phyloP scores from a whole-genome alignment of 2,797 vertebrate species.

The Melopsittacus undulatus region DNA sequence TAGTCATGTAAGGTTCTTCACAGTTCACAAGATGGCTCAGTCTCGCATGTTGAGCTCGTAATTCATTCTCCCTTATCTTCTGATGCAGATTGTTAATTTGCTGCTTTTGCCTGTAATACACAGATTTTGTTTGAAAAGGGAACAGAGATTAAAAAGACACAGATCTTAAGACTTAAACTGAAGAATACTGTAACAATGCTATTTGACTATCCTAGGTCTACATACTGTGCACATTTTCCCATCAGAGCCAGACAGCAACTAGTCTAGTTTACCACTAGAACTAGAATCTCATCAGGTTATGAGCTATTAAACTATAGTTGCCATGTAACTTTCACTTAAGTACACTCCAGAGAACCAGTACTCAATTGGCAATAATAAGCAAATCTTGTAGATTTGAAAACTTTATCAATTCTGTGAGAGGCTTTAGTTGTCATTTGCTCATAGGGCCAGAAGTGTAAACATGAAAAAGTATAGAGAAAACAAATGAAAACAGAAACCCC shows the following conservation, averaged over 20 bases:
- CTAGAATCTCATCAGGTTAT: background rate
- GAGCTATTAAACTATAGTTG: background rate
- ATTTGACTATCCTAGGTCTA: background rate
- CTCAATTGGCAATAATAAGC: background rate
- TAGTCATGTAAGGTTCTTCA: conserved; percentile 79
- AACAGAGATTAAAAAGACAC: background rate
- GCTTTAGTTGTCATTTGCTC: background rate
- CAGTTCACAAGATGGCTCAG: conserved; percentile 83
- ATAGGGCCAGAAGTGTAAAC: background rate
- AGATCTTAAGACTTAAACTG: background rate
- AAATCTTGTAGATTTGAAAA: background rate
- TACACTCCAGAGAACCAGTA: background rate
- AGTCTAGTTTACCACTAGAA: background rate
- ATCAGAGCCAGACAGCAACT: background rate
- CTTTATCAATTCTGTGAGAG: background rate
- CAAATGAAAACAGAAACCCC: background rate
- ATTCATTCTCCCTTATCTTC: conserved; percentile 90
- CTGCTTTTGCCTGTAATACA: conserved; percentile 90
- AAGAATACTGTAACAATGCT: background rate
- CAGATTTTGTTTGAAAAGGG: background rate
- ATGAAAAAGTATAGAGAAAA: background rate
- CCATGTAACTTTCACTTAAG: background rate
- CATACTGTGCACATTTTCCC: background rate
- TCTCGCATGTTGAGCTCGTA: conserved; percentile 87
- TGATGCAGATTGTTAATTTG: conserved; percentile 91